Base-by-base conservation (phyloP, 2,888 invertebrate genomes). In the Helicoverpa assulta region DNA sequence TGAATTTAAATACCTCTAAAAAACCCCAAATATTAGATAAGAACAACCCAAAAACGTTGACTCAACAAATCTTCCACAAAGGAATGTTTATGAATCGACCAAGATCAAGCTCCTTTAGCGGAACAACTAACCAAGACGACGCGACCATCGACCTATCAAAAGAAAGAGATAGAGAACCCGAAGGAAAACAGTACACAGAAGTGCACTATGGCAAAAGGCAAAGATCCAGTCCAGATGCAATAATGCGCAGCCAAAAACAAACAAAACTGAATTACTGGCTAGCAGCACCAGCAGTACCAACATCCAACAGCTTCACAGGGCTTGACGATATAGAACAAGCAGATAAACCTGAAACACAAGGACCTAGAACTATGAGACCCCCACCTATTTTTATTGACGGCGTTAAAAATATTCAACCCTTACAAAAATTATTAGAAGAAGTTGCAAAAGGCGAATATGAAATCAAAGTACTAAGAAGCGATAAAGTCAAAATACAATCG, bases 21-120 rank as follows among this genome's bases (percentile, higher is more conserved):
- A n/a, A n/a, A n/a, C n/a, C n/a, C n/a, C n/a, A n/a, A n/a, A n/a
- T n/a, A n/a, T n/a, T n/a, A n/a, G n/a, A n/a, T n/a, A n/a, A n/a
- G n/a, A 57, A 3, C 16, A 57, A 57, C 43, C 3, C 40, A 7
- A 57, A 57, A 57, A 40, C 40, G 2, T 0, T 43, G 14, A 57
- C 57, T 7, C 57, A 57, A 57, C 57, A 57, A 57, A 19, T 57
- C 16, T 8, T 57, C 57, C 43, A 57, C 8, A 43, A 57, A 43
- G 40, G 43, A 43, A 57, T 57, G 57, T 43, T 57, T n/a, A 18
- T 18, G 19, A 18, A 43, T 16, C 21, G 43, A 8, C 58, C 43
- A 26, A 58, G 58, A 58, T 47, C 58, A 58, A 43, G 26, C 10
- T 58, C 26, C 1, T 43, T 58, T 47, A 21, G 58, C 10, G 58